Percentiles rank a stretch among this genome's conserved stretches.
Conservation (phyloP, 2,113 vertebrate species). For the Melanocharis versteri region DNA sequence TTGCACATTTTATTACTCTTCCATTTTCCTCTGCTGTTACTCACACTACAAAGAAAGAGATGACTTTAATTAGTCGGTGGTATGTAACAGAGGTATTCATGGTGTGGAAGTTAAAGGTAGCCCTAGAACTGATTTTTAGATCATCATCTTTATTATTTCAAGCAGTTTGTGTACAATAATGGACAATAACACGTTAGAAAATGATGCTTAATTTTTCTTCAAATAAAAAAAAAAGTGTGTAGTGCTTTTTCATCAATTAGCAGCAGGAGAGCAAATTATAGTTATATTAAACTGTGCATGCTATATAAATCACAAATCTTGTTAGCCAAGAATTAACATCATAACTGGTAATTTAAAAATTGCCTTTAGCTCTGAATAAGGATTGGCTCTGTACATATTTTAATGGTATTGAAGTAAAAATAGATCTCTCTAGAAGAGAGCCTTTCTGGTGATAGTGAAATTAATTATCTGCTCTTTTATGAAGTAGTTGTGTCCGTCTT, state of each 20-base stretch:
- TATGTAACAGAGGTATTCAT: not conserved
- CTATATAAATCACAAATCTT: conserved; percentile 69
- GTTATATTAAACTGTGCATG: conserved; percentile 48
- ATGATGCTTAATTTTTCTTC: conserved; percentile 41
- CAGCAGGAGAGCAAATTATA: conserved; percentile 52
- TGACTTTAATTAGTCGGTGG: not conserved
- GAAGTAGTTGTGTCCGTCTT: not conserved
- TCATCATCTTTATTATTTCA: not conserved
- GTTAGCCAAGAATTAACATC: conserved; percentile 64
- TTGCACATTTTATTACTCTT: not conserved
- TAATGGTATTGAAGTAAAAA: conserved; percentile 62
- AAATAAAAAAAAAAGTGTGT: conserved; percentile 33
- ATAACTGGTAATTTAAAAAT: conserved; percentile 67
- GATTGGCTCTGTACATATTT: conserved; percentile 47
- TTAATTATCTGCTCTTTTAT: conserved; percentile 48
- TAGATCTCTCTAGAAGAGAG: conserved; percentile 46
- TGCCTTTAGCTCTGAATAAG: conserved; percentile 64
- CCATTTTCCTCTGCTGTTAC: not conserved
- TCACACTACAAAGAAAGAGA: not conserved
- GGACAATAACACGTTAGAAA: conserved; percentile 45
- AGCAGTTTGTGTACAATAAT: conserved; percentile 26
- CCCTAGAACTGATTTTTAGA: not conserved
- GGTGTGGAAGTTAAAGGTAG: not conserved
- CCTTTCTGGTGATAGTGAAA: conserved; percentile 26
- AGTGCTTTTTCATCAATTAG: conserved; percentile 66